These are phyloP conservation scores for Bujurquina vittata DNA, from an alignment of 2,113 vertebrate genomes.

Conservation along the genomic window DNA sequence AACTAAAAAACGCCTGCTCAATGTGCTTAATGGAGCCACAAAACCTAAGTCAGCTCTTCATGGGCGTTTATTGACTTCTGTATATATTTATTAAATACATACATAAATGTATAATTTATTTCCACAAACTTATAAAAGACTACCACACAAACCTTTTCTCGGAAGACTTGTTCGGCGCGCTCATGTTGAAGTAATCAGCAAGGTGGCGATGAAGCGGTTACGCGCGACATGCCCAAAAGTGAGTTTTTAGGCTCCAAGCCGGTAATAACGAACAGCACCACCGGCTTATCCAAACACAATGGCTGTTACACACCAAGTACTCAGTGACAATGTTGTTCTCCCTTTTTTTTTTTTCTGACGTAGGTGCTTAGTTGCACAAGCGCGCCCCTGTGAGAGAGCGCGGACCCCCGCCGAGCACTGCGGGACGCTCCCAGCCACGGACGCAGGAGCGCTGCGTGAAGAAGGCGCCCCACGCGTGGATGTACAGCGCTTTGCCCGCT, in stretches of 20 bases:
- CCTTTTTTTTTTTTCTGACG: slow-evolving; percentile 16
- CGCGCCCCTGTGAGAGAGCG: background rate
- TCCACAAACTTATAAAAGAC: background rate
- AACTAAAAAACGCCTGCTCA: background rate
- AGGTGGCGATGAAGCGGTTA: slow-evolving; percentile 19
- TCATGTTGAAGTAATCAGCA: slow-evolving; percentile 63
- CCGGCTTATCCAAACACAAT: slow-evolving; percentile 23
- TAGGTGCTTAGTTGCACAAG: slow-evolving; percentile 23
- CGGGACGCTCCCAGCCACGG: background rate
- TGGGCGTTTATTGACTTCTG: background rate
- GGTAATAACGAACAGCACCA: background rate
- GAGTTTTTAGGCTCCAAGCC: background rate
- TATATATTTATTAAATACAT: background rate
- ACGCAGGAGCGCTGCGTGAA: background rate
- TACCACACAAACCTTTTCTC: slow-evolving; percentile 63
- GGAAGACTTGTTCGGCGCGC: slow-evolving; percentile 31
- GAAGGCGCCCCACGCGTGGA: background rate
- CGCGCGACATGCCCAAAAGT: background rate
- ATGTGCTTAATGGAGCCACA: no score
- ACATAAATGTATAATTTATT: no score
- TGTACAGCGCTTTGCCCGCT: background rate
- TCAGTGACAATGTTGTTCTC: background rate
- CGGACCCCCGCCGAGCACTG: slow-evolving; percentile 38
- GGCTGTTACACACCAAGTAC: background rate
- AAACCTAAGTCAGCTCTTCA: background rate